Evolutionary conservation across 1,140 invertebrate genomes (phyloP), one percentile per base, ranked within the genome.

Genomic region (Bicyclus anynana): DNA sequence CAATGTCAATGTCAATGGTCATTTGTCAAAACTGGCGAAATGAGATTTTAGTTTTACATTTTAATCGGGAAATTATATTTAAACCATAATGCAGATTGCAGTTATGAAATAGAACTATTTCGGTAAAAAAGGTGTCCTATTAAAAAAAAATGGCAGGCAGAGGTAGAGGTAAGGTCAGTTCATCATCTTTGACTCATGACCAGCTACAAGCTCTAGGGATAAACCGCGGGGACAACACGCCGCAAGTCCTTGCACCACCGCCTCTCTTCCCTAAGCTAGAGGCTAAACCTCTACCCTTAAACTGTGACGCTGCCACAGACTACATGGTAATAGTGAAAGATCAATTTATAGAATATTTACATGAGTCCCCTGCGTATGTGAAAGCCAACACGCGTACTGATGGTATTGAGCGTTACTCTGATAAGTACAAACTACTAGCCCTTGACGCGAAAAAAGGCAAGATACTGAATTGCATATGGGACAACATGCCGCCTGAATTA

Each of bases 301-400:
- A 58, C 37, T 76, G 67, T 35, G 85, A 90, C 54, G 86, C 87
- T 14, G 76, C 86, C 13, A 90, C 82, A 12, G 89, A 90, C 47
- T 89, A 90, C 44, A 88, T 89, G 84, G 63, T 89, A 0, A 87
- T 90, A 49, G 84, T 90, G 23, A 89, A 86, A 68, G 82, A 86
- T 53, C 87, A 89, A 64, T 90, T 89, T 56, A 87, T 89, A 46
- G 86, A 89, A 65, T 89, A 77, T 64, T 74, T 90, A 56, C 85
- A 89, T 18, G 87, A 89, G 33, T 88, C 89, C 0, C 85, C 87
- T 1, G 84, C 87, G 7, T 90, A 75, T 64, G 87, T 90, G 0
- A 82, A 80, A 65, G 66, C 74, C 2, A 77, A 82, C 47, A 74
- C 67, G 14, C 65, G 70, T 13, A 87, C 79, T 37, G 81, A 85